A percentile compares a stretch with the other conserved stretches of the same genome.
Evolutionary conservation across 2,113 vertebrate genomes (phyloP).

Genomic region (Cepphus grylle): DNA sequence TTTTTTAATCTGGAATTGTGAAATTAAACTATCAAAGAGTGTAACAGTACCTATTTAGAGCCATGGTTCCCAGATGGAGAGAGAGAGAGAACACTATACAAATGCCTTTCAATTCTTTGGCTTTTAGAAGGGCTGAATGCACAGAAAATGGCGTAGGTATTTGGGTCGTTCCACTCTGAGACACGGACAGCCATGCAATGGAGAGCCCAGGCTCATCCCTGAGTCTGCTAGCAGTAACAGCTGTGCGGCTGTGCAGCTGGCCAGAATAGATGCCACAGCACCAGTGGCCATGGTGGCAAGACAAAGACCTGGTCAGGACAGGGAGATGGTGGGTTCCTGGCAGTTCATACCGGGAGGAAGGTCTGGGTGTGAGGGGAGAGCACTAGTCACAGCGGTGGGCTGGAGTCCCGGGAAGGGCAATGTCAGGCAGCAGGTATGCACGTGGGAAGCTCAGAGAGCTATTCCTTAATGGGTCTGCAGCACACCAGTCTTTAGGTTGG

Average conservation of each 20-base stretch:
- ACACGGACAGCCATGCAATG: not conserved
- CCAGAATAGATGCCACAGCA: not conserved
- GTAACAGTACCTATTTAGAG: not conserved
- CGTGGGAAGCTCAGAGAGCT: not conserved
- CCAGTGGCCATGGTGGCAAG: not conserved
- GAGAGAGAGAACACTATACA: not conserved
- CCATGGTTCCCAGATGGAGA: not conserved
- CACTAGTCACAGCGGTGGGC: not conserved
- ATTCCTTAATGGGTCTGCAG: not conserved
- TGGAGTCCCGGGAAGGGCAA: not conserved
- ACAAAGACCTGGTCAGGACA: not conserved
- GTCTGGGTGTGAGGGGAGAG: not conserved
- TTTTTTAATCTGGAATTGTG: not conserved
- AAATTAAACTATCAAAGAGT: not conserved
- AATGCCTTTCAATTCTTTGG: not conserved
- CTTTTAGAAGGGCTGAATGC: not conserved
- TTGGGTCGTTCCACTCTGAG: not conserved
- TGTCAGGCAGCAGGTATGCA: not conserved
- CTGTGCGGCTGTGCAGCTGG: not conserved
- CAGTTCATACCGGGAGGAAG: not conserved
- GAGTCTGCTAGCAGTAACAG: not conserved
- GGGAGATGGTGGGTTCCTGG: not conserved
- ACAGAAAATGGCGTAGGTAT: not conserved
- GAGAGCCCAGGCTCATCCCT: not conserved
- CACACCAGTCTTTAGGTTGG: not conserved